A percentile compares a stretch with the other conserved stretches of the same genome.
These are phyloP conservation scores for Callopanchax toddi DNA, from an alignment of 2,113 vertebrate species.

Conservation along the genomic window DNA sequence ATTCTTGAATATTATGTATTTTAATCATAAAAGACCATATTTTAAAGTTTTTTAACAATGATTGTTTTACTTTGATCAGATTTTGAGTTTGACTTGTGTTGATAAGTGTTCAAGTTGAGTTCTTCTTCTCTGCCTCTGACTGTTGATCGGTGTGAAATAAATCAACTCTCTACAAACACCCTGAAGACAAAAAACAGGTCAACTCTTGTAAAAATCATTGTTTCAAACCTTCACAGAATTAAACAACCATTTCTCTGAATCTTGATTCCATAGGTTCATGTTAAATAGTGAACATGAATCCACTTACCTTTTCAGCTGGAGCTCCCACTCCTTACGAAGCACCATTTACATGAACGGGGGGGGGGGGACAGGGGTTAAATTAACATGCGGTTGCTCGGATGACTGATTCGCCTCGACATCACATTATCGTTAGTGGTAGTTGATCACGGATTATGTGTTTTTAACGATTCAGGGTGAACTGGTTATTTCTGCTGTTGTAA, in stretches of 20 bases:
- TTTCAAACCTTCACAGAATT: no score
- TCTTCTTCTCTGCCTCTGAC: background rate
- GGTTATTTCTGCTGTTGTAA: constrained; percentile 13
- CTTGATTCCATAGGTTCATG: no score
- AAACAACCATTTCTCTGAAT: background rate
- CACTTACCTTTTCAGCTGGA: constrained; percentile 54
- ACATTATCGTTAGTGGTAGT: background rate
- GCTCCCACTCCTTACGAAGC: constrained; percentile 44
- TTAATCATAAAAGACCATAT: no score
- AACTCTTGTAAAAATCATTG: no score
- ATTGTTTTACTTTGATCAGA: no score
- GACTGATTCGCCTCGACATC: constrained; percentile 7
- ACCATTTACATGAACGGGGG: constrained; percentile 40
- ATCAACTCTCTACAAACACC: no score
- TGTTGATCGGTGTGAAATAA: background rate
- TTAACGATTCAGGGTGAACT: background rate
- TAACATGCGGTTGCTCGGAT: constrained; percentile 18
- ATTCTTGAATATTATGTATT: no score
- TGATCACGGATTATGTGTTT: background rate
- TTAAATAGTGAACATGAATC: background rate
- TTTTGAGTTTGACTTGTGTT: no score
- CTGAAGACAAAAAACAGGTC: no score
- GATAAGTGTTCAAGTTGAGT: no score
- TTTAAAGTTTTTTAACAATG: no score
- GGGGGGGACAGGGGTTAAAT: constrained; percentile 47